These are phyloP conservation scores for Cyprinodon diabolis DNA, from an alignment of 2,797 vertebrate genomes.

Conservation along the genomic window DNA sequence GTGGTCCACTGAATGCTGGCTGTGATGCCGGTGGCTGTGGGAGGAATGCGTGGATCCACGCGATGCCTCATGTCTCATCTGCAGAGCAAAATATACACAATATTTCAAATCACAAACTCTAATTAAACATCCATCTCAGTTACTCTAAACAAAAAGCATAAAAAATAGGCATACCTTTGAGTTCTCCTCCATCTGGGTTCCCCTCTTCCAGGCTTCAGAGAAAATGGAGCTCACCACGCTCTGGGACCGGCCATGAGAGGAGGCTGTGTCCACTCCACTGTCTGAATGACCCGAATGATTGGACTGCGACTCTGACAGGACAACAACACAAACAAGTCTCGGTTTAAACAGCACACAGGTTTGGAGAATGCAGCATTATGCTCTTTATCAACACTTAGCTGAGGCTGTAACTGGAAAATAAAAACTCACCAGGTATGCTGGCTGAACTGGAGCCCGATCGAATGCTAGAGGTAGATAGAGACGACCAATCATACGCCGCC, in stretches of 20 bases:
- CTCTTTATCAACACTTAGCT: background rate
- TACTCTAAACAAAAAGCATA: background rate
- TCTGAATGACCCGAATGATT: constrained; percentile 97
- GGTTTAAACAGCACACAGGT: background rate
- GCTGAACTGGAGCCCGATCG: constrained; percentile 95
- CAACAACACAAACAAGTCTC: background rate
- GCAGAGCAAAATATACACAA: constrained; percentile 15
- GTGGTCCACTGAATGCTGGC: constrained; percentile 74
- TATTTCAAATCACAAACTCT: background rate
- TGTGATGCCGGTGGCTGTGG: constrained; percentile 75
- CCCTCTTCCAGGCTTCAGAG: constrained; percentile 98
- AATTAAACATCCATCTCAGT: background rate
- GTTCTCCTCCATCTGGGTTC: constrained; percentile 95
- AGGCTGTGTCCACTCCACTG: constrained; percentile 89
- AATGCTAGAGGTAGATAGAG: constrained; percentile 95
- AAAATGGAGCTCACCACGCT: constrained; percentile 98
- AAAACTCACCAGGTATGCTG: constrained; percentile 89
- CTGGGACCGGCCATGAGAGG: constrained; percentile 91
- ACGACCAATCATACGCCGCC: constrained; percentile 96
- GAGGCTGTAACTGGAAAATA: background rate
- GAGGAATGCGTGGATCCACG: constrained; percentile 67
- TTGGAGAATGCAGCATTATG: background rate
- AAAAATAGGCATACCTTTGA: constrained; percentile 81
- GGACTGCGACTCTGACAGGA: constrained; percentile 85
- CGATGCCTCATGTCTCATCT: constrained; percentile 75